These are phyloP conservation scores for Paramormyrops hopkinsi DNA, from an alignment of 2,797 vertebrate species.

Conservation along the genomic window DNA sequence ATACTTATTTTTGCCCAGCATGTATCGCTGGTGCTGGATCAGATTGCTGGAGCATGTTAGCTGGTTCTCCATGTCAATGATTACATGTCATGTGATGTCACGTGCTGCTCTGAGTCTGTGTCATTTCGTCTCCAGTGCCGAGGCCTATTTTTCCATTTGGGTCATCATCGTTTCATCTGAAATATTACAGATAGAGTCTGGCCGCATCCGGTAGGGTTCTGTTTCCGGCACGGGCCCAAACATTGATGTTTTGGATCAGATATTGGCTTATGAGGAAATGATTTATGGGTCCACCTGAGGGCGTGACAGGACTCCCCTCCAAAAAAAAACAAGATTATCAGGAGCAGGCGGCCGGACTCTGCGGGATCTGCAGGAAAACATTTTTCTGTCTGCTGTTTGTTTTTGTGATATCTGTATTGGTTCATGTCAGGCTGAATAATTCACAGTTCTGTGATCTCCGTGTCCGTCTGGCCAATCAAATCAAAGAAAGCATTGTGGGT, in stretches of 20 bases:
- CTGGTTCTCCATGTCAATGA: background rate
- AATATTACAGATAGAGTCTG: background rate
- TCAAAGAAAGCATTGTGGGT: background rate
- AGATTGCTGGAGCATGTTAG: background rate
- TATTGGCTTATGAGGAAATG: constrained; percentile 13
- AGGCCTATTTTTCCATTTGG: background rate
- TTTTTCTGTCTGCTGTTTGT: background rate
- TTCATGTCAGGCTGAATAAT: background rate
- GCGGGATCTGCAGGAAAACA: background rate
- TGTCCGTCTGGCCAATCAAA: background rate
- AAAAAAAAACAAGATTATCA: background rate
- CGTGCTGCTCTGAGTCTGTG: background rate
- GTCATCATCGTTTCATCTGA: background rate
- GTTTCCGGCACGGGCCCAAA: background rate
- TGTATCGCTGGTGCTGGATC: background rate
- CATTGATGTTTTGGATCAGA: constrained; percentile 10
- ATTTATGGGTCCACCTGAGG: constrained; percentile 11
- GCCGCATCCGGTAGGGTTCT: background rate
- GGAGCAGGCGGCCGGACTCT: background rate
- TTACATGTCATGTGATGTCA: background rate
- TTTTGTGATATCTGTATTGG: background rate
- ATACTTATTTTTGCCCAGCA: background rate
- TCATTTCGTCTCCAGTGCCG: background rate
- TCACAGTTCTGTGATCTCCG: background rate
- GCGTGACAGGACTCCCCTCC: background rate